Percentiles rank a stretch among this genome's conserved stretches.
Evolutionary conservation across 2,888 invertebrate genomes (phyloP).

Genomic region (Morinoia aosen): DNA sequence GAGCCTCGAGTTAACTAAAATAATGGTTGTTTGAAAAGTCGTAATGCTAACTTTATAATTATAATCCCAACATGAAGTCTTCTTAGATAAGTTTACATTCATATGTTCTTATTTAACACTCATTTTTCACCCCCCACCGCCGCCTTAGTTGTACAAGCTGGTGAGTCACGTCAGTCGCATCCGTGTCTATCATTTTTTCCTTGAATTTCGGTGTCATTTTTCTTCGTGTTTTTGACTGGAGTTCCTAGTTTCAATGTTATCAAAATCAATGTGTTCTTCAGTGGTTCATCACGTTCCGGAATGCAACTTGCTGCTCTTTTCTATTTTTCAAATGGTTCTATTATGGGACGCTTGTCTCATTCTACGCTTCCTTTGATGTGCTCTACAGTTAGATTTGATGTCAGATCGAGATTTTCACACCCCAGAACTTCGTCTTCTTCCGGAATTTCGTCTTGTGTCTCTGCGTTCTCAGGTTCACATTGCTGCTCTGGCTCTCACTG

Average conservation of each 20-base stretch:
- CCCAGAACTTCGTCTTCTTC: not conserved
- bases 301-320: not conserved
- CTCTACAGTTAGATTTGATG: not conserved
- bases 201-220: slow-evolving; percentile 15
- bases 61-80: not conserved
- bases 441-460: not conserved
- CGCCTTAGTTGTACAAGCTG: not conserved
- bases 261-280: not conserved
- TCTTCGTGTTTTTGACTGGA: not conserved
- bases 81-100: not conserved
- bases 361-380: not conserved
- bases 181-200: not conserved
- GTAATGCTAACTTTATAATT: no score
- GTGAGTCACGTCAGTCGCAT: not conserved
- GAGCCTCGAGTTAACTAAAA: no score
- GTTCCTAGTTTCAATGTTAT: not conserved
- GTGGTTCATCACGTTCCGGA: not conserved
- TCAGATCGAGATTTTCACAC: not conserved
- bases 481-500: not conserved
- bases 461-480: not conserved
- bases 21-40: no score
- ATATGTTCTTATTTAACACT: not conserved
- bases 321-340: not conserved
- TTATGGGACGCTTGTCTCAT: not conserved
- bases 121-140: not conserved